Evolutionary conservation across 1,140 invertebrate genomes (phyloP).

Genomic region (Eupristina koningsbergeri): DNA sequence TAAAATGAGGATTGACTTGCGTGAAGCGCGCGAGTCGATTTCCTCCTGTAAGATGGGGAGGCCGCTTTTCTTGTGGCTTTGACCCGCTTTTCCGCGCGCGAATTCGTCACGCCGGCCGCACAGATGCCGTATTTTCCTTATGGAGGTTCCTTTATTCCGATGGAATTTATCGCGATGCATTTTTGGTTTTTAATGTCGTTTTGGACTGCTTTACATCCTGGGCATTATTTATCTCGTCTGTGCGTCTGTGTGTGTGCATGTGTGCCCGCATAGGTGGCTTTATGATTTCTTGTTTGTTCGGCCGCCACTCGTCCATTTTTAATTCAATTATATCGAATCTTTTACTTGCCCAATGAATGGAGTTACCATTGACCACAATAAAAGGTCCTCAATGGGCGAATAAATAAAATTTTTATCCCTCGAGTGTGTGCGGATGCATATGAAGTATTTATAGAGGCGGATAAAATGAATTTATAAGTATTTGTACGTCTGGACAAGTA

Average conservation of each 20-base stretch:
- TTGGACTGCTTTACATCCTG: not conserved
- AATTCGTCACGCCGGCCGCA: conserved; percentile 31
- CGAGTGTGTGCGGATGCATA: not conserved
- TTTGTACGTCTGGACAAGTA: not conserved
- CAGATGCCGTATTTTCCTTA: not conserved
- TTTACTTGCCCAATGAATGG: not conserved
- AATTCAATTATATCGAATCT: conserved; percentile 24
- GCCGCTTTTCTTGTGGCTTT: not conserved
- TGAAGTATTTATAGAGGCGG: not conserved
- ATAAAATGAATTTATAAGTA: conserved; percentile 13
- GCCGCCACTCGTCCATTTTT: not conserved
- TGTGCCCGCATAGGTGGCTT: conserved; percentile 4
- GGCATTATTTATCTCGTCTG: conserved; percentile 26
- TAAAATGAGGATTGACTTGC: conserved; percentile 43
- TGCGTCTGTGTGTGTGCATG: too few species aligned
- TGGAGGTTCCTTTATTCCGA: not conserved
- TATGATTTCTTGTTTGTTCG: conserved; percentile 9
- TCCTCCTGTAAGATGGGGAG: not conserved
- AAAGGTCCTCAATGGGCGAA: not conserved
- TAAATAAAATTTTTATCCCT: conserved; percentile 20
- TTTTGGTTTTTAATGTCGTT: conserved; percentile 28
- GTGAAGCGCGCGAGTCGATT: conserved; percentile 25
- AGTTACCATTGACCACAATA: not conserved
- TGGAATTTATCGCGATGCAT: conserved; percentile 12
- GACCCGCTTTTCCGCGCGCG: not conserved